phyloP scores from a whole-genome alignment of 2,888 invertebrate species.

The Aphodius granarius region DNA sequence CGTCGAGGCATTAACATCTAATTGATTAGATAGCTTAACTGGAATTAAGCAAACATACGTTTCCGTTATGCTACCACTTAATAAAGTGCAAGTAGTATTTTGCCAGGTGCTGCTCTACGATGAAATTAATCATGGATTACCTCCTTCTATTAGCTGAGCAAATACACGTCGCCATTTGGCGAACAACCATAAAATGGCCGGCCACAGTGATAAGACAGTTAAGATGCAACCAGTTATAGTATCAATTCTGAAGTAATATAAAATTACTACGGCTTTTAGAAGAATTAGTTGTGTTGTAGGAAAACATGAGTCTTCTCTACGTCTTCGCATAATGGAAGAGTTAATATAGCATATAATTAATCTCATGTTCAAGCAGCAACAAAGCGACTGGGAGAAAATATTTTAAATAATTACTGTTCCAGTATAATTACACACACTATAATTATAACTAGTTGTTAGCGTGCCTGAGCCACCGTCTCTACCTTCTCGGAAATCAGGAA shows the following conservation, averaged over 20 bases:
- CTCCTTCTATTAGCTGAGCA: background rate
- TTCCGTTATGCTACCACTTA: background rate
- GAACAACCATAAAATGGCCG: background rate
- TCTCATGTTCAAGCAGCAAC: background rate
- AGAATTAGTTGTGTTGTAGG: no score
- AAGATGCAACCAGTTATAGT: no score
- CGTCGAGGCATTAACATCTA: background rate
- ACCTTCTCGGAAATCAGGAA: background rate
- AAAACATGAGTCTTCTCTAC: no score
- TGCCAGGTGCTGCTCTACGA: background rate
- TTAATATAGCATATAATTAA: background rate
- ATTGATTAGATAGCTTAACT: background rate
- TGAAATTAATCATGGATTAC: background rate
- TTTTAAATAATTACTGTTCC: background rate
- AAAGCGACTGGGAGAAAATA: background rate
- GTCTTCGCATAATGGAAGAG: background rate
- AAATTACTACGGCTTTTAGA: no score
- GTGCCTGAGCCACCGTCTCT: background rate
- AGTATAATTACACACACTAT: background rate
- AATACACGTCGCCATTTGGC: background rate
- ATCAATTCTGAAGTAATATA: no score
- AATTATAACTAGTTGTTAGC: background rate
- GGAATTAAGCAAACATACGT: background rate
- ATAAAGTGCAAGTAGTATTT: background rate
- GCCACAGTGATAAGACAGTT: background rate